Percentiles rank a stretch among this genome's conserved stretches.
phyloP scores from a whole-genome alignment of 2,113 vertebrate genomes.

The Caretta caretta region DNA sequence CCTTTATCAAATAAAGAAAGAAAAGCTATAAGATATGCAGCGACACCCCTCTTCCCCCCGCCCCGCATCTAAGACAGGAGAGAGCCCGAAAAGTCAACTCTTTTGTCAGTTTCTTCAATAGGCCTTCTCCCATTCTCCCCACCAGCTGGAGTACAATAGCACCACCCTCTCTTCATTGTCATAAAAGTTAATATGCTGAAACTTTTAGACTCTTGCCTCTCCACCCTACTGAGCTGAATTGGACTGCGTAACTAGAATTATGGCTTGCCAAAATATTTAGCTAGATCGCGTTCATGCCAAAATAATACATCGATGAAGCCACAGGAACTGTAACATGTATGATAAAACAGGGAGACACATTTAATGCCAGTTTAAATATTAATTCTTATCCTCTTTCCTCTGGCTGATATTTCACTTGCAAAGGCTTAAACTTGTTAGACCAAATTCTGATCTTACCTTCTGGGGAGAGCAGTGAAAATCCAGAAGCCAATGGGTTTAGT shows the following conservation, averaged over 20 bases:
- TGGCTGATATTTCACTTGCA: background rate
- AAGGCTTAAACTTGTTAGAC: background rate
- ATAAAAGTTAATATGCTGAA: background rate
- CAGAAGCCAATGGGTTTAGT: background rate
- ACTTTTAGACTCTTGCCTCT: background rate
- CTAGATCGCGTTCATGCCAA: background rate
- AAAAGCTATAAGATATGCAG: background rate
- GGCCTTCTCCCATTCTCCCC: background rate
- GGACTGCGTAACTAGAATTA: background rate
- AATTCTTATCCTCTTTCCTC: background rate
- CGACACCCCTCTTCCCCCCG: background rate
- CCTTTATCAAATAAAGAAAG: background rate
- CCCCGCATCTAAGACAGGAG: background rate
- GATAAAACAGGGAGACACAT: background rate
- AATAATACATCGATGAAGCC: background rate
- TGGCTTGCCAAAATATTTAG: slow-evolving; percentile 23
- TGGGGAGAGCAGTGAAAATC: background rate
- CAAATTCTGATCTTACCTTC: slow-evolving; percentile 16
- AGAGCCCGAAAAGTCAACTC: background rate
- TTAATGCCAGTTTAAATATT: slow-evolving; percentile 3
- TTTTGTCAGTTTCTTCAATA: background rate
- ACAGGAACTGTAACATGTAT: background rate
- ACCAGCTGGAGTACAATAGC: background rate
- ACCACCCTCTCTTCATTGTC: background rate
- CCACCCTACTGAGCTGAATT: background rate